Evolutionary conservation across 2,888 invertebrate species (phyloP).

Genomic region (Aquatica leii): DNA sequence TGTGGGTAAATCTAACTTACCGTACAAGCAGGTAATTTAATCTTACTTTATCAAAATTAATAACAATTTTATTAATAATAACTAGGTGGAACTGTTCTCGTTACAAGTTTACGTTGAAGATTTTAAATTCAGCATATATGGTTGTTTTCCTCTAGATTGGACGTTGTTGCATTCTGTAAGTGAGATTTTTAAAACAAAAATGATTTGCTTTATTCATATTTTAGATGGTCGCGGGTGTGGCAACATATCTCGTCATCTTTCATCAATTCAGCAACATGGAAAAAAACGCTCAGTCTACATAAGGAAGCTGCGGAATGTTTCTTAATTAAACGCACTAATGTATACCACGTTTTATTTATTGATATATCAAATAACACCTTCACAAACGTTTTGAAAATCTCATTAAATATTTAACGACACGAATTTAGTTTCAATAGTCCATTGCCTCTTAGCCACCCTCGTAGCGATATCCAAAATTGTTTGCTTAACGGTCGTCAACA

Average conservation of each 20-base stretch:
- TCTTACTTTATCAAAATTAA: neutral
- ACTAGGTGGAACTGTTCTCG: constrained; percentile 25
- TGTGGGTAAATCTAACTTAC: constrained; percentile 22
- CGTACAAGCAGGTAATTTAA: constrained; percentile 23
- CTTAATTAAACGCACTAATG: too few relatives aligned
- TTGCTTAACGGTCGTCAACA: constrained; percentile 21
- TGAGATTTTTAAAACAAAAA: neutral
- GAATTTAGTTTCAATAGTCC: neutral
- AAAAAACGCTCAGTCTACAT: neutral
- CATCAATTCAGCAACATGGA: constrained; percentile 27
- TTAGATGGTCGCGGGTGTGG: constrained; percentile 24
- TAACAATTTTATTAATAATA: neutral
- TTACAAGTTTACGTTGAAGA: constrained; percentile 26
- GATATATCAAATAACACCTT: neutral
- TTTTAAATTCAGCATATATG: constrained; percentile 24
- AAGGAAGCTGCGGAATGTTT: too few relatives aligned
- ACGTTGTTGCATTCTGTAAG: constrained; percentile 27
- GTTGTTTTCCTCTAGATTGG: constrained; percentile 30
- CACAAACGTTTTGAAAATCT: neutral
- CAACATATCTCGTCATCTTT: constrained; percentile 27
- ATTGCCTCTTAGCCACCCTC: constrained; percentile 1
- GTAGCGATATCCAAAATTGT: constrained; percentile 5
- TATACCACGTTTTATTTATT: neutral
- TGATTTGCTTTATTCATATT: neutral
- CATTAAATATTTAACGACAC: constrained; percentile 11